Evolutionary conservation across 2,888 invertebrate genomes (phyloP).

Genomic region (Celastrina argiolus): DNA sequence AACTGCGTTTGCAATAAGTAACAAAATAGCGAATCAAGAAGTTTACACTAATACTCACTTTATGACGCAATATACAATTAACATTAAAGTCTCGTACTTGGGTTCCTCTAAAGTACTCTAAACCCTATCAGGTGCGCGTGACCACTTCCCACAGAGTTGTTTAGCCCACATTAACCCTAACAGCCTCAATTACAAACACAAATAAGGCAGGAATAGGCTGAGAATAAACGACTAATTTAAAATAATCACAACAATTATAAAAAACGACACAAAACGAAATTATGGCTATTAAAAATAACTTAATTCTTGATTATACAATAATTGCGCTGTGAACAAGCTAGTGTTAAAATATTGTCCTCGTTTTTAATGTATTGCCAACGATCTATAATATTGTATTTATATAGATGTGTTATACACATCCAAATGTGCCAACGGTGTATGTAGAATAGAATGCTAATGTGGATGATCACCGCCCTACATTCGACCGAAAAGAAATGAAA

Average conservation of each 20-base stretch:
- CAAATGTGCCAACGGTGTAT: no score
- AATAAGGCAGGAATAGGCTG: slow-evolving; percentile 11
- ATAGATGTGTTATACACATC: not conserved
- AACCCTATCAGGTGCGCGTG: not conserved
- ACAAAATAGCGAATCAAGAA: no score
- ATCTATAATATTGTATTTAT: not conserved
- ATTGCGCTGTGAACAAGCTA: slow-evolving; percentile 35
- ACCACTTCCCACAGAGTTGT: not conserved
- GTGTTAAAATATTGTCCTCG: slow-evolving; percentile 41
- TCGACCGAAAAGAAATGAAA: no score
- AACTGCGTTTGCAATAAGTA: no score
- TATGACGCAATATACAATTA: not conserved
- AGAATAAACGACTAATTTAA: slow-evolving; percentile 13
- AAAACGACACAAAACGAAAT: slow-evolving; percentile 20
- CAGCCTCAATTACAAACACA: slow-evolving; percentile 7
- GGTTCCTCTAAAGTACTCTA: not conserved
- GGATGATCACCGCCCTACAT: no score
- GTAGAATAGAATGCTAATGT: no score
- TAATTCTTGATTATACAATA: slow-evolving; percentile 34
- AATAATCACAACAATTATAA: slow-evolving; percentile 20
- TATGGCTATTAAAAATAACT: slow-evolving; percentile 34
- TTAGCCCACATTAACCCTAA: not conserved
- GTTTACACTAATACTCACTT: no score
- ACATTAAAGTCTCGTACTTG: not conserved
- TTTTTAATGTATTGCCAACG: slow-evolving; percentile 25